Evolutionary conservation across 2,888 invertebrate species (phyloP).

Genomic region (Pteria penguin): DNA sequence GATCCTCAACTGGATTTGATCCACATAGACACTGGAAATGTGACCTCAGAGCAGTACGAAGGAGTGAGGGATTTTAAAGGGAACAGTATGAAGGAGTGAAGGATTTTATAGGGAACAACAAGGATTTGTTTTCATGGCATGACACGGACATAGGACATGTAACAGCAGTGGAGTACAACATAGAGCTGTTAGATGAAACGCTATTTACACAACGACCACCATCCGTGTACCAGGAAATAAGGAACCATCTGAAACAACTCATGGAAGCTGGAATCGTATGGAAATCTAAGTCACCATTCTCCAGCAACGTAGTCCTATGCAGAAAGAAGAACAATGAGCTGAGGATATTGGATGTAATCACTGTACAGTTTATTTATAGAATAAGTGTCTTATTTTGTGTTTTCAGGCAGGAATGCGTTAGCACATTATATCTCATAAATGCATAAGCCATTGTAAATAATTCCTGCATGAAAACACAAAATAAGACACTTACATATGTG

Average conservation of each 20-base stretch:
- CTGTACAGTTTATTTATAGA: too few relatives aligned
- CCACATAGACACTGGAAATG: too few relatives aligned
- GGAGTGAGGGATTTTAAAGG: background rate
- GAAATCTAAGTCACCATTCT: too few relatives aligned
- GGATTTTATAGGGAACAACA: background rate
- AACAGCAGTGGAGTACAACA: background rate
- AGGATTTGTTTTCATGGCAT: conserved; percentile 4
- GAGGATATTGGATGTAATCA: too few relatives aligned
- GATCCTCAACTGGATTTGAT: background rate
- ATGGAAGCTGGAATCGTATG: conserved; percentile 8
- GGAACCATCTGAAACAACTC: background rate
- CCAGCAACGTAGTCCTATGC: too few relatives aligned
- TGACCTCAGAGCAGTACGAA: too few relatives aligned
- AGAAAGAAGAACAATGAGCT: conserved; percentile 9
- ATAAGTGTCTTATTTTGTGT: too few relatives aligned
- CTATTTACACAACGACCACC: conserved; percentile 1
- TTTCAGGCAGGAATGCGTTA: too few relatives aligned
- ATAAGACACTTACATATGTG: too few relatives aligned
- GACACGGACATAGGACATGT: background rate
- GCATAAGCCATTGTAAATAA: too few relatives aligned
- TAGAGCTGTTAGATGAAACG: background rate
- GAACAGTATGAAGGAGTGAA: background rate
- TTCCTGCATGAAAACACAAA: too few relatives aligned
- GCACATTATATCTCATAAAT: too few relatives aligned
- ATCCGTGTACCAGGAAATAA: conserved; percentile 6